These are phyloP conservation scores for Pseudorectes ferrugineus DNA, from an alignment of 2,113 vertebrate species.

Conservation along the genomic window DNA sequence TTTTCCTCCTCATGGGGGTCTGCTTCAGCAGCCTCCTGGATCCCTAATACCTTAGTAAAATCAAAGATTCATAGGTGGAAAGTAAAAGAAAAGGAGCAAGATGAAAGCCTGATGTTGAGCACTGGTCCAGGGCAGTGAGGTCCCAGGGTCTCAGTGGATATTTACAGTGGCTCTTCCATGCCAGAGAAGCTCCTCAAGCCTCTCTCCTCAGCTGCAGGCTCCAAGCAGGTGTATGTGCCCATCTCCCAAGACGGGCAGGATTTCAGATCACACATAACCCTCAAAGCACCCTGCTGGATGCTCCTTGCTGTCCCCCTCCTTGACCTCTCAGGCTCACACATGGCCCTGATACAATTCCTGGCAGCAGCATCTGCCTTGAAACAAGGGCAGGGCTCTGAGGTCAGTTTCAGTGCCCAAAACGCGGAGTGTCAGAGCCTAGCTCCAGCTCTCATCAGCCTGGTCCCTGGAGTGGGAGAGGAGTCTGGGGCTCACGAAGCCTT, in stretches of 20 bases:
- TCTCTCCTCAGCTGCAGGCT: not conserved
- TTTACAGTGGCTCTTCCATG: not conserved
- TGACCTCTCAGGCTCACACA: rapidly evolving
- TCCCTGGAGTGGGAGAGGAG: not conserved
- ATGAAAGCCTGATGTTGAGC: not conserved
- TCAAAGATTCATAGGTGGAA: not conserved
- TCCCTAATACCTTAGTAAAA: not conserved
- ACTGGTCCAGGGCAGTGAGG: not conserved
- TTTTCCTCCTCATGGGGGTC: not conserved
- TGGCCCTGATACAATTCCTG: not conserved
- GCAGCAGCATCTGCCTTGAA: not conserved
- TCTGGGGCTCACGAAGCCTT: not conserved
- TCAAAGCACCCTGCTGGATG: rapidly evolving
- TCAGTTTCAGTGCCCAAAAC: not conserved
- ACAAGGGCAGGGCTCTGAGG: not conserved
- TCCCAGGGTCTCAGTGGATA: not conserved
- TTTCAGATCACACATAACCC: rapidly evolving
- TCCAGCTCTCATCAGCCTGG: not conserved
- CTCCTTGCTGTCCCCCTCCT: not conserved
- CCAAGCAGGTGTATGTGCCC: not conserved
- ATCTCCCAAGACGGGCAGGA: not conserved
- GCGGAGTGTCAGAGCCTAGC: not conserved
- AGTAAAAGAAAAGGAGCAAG: not conserved
- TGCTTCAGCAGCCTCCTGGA: not conserved
- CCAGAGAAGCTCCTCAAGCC: not conserved